phyloP scores from a whole-genome alignment of 2,797 vertebrate genomes.

The Enteromius anoplus region DNA sequence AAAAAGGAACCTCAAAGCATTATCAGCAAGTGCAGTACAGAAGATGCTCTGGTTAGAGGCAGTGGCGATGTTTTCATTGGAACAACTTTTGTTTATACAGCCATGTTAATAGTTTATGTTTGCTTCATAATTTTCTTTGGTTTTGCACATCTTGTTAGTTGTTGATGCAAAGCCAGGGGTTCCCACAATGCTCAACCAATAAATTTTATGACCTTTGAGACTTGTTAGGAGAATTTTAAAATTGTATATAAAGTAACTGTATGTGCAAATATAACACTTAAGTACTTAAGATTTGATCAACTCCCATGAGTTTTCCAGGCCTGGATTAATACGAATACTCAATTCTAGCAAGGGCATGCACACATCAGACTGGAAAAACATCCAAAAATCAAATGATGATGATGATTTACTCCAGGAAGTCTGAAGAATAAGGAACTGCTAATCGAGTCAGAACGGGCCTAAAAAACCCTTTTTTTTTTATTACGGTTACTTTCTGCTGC shows the following conservation, averaged over 20 bases:
- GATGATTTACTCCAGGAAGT: background rate
- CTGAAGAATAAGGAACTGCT: conserved; percentile 1
- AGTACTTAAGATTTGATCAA: background rate
- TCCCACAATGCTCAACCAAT: background rate
- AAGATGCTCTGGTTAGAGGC: background rate
- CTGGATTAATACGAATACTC: background rate
- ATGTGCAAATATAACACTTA: background rate
- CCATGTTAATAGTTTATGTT: background rate
- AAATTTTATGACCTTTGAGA: background rate
- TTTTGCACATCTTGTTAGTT: background rate
- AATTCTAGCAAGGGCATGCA: background rate
- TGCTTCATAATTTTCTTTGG: background rate
- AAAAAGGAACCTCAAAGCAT: conserved; percentile 1
- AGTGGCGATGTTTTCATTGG: background rate
- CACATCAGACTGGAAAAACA: background rate
- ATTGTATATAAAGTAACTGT: background rate
- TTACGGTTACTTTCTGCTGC: conserved; percentile 7
- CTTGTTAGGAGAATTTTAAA: background rate
- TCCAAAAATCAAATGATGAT: background rate
- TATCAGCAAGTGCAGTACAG: background rate
- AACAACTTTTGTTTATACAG: conserved; percentile 3
- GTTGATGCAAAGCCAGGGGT: background rate
- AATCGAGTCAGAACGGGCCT: background rate
- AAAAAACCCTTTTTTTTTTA: background rate
- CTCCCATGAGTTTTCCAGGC: background rate